Evolutionary conservation across 2,888 invertebrate species (phyloP).

Genomic region (Molanna angustata): DNA sequence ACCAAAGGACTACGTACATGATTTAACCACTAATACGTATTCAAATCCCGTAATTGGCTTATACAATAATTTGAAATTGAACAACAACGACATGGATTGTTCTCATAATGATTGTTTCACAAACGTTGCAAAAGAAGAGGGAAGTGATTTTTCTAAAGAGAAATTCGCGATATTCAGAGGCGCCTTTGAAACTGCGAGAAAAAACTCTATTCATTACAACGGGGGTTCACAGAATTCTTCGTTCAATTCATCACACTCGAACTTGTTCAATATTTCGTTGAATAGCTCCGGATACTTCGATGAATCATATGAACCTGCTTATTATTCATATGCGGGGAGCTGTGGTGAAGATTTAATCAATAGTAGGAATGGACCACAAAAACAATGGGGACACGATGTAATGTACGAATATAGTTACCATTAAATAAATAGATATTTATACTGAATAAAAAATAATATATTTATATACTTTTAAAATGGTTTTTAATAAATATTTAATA

Average conservation of each 20-base stretch:
- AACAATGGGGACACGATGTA: constrained; percentile 4
- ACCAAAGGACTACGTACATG: constrained; percentile 4
- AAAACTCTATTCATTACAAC: neutral
- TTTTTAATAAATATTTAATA: no score
- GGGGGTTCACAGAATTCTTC: neutral
- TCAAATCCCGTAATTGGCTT: neutral
- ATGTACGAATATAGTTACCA: constrained; percentile 11
- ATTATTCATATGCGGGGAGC: constrained; percentile 1
- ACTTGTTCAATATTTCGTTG: neutral
- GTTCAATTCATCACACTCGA: neutral
- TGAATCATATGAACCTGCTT: constrained; percentile 6
- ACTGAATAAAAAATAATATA: no score
- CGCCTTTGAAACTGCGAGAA: constrained; percentile 52
- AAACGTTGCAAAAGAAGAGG: constrained; percentile 9
- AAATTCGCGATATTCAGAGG: constrained; percentile 60
- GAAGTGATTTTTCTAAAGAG: constrained; percentile 42
- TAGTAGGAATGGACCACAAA: neutral
- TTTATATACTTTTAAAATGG: no score
- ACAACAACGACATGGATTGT: constrained; percentile 3
- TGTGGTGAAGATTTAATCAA: neutral
- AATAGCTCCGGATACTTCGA: constrained; percentile 4
- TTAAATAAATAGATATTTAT: no score
- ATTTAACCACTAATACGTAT: constrained; percentile 12
- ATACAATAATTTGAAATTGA: constrained; percentile 35
- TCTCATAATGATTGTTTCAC: constrained; percentile 16